Base-by-base conservation (phyloP, 1,140 invertebrate species). In the Ylistrum balloti region DNA sequence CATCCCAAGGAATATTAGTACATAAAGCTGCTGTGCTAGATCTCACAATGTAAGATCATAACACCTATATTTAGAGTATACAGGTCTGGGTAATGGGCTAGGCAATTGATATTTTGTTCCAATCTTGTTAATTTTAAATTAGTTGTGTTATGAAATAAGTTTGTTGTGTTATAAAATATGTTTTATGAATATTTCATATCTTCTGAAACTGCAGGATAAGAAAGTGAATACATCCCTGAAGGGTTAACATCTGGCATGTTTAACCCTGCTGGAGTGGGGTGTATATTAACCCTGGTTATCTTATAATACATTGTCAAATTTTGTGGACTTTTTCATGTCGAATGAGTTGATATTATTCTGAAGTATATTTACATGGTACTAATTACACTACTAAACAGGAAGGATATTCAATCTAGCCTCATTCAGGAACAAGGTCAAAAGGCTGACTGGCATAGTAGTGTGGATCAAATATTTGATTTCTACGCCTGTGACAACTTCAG, bases 391-490 rank as follows among this genome's bases (percentile, higher is more conserved):
- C 56, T 28, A 28, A 74, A 74, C 56, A 74, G 56, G 56, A 74
- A 74, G 56, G n/a, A 74, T 74, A 74, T 74, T 5, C 56, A 74
- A 28, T 74, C n/a, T 74, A 11, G 56, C 56, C 56, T 74, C 56
- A 28, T 74, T 74, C 56, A 74, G n/a, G 56, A n/a, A 28, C 56
- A 17, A 28, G 56, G 56, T 74, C 56, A 74, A 74, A 74, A 74
- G 56, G 56, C 56, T 74, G 56, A 7, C 56, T 74, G n/a, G 28
- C n/a, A 28, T 5, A 5, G 20, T 74, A 74, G 56, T 74, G 56
- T 74, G n/a, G 56, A 74, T n/a, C 56, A 74, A 74, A 74, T 74
- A 74, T 74, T 74, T 74, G 56, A 74, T 28, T n/a, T 74, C 56
- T 28, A 74, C n/a, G 56, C 56, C n/a, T 28, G 56, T 74, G 56